Evolutionary conservation across 2,797 vertebrate genomes (phyloP).

Genomic region (Momotus momota): DNA sequence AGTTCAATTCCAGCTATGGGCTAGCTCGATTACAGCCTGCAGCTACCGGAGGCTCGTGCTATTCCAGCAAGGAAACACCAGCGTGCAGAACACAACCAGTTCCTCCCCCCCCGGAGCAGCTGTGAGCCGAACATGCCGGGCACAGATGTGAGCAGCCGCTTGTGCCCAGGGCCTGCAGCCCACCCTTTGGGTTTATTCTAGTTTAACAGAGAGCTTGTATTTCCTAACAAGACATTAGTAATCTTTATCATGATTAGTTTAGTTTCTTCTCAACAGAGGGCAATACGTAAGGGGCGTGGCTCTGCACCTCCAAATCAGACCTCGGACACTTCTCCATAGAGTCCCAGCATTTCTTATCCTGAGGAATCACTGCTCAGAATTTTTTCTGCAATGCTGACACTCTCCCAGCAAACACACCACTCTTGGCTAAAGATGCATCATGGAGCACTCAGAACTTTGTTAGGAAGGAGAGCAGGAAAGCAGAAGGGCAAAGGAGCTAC

Average conservation of each 20-base stretch:
- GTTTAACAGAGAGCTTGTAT: neutral
- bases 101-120: accelerated
- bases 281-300: neutral
- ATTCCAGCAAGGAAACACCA: accelerated
- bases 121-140: neutral
- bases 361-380: accelerated
- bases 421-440: neutral
- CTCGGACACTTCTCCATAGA: accelerated
- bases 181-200: accelerated
- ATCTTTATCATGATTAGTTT: accelerated
- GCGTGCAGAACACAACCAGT: accelerated
- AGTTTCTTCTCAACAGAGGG: neutral
- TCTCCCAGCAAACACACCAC: neutral
- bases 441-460: accelerated
- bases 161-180: too few relatives aligned
- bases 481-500: neutral
- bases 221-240: accelerated
- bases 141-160: accelerated
- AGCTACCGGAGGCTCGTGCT: accelerated
- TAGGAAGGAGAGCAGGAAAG: neutral
- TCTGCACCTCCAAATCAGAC: neutral
- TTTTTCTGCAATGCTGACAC: neutral
- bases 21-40: accelerated
- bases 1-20: neutral
- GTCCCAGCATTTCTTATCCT: neutral